Percentiles rank a stretch among this genome's conserved stretches.
Evolutionary conservation across 2,888 invertebrate genomes (phyloP).

Genomic region (Drosophila paranaensis): DNA sequence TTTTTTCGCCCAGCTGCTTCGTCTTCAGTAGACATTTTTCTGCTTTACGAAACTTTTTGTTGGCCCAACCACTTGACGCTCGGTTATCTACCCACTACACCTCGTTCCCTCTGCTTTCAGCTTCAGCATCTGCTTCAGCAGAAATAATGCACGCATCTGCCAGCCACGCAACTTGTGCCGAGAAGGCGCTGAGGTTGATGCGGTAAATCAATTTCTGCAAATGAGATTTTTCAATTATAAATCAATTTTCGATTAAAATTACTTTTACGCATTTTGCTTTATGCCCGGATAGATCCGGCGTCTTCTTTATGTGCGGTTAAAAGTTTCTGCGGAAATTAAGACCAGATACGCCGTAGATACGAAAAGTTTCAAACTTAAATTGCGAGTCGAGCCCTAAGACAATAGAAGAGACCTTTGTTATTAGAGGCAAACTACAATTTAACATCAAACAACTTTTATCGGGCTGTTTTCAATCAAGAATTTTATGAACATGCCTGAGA

Average conservation of each 20-base stretch:
- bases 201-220: conserved; percentile 84
- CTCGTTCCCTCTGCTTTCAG: conserved; percentile 2
- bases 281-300: conserved; percentile 24
- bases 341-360: conserved; percentile 2
- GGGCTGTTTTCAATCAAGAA: not conserved
- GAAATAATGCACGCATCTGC: conserved; percentile 73
- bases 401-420: conserved; percentile 6
- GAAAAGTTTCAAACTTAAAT: conserved; percentile 19
- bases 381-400: conserved; percentile 17
- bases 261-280: conserved; percentile 82
- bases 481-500: conserved; percentile 4
- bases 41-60: conserved; percentile 67
- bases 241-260: conserved; percentile 85
- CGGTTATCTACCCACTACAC: conserved; percentile 46
- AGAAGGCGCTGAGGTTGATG: conserved; percentile 72
- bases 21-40: conserved; percentile 73
- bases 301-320: conserved; percentile 20
- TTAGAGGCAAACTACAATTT: conserved; percentile 3
- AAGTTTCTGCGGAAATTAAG: conserved; percentile 35
- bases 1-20: conserved; percentile 59
- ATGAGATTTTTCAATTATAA: conserved; percentile 85
- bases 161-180: conserved; percentile 39
- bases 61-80: conserved; percentile 77
- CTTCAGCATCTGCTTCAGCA: conserved; percentile 19
- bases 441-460: conserved; percentile 7